Conservation (phyloP, 2,797 vertebrate genomes). For the Catharus ustulatus region DNA sequence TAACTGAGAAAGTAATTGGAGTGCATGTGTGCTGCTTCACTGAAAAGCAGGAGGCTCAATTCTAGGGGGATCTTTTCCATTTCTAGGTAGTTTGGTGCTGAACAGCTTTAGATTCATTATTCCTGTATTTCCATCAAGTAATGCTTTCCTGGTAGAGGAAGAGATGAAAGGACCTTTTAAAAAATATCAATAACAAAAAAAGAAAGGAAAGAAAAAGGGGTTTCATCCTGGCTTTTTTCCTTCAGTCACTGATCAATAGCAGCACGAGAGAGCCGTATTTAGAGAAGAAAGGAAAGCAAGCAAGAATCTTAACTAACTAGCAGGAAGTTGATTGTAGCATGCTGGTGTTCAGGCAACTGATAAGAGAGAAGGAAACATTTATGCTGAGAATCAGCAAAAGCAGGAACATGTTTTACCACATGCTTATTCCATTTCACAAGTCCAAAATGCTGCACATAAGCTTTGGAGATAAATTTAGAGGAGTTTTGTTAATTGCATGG, state of each 20-base stretch:
- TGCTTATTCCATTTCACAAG: neutral
- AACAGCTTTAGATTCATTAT: conserved; percentile 41
- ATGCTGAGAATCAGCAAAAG: conserved; percentile 23
- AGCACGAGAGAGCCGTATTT: neutral
- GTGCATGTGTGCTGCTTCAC: neutral
- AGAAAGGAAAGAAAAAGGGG: conserved; percentile 13
- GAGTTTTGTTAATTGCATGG: neutral
- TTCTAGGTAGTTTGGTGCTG: neutral
- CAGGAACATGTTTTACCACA: neutral
- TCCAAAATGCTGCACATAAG: neutral
- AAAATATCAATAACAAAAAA: conserved; percentile 49
- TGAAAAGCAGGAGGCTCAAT: neutral
- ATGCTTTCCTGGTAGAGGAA: neutral
- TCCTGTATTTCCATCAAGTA: conserved; percentile 31
- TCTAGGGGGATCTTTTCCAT: conserved; percentile 6
- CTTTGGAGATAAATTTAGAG: neutral
- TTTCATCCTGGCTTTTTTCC: conserved; percentile 30
- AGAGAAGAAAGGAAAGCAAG: conserved; percentile 51
- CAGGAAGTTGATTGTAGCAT: conserved; percentile 1
- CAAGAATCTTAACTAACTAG: conserved; percentile 56
- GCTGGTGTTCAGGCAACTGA: neutral
- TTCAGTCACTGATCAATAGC: conserved; percentile 38
- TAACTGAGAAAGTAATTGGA: neutral
- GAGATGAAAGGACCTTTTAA: conserved; percentile 55
- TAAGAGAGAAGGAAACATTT: conserved; percentile 22